phyloP scores from a whole-genome alignment of 2,113 vertebrate species.

The Dendropsophus ebraccatus region DNA sequence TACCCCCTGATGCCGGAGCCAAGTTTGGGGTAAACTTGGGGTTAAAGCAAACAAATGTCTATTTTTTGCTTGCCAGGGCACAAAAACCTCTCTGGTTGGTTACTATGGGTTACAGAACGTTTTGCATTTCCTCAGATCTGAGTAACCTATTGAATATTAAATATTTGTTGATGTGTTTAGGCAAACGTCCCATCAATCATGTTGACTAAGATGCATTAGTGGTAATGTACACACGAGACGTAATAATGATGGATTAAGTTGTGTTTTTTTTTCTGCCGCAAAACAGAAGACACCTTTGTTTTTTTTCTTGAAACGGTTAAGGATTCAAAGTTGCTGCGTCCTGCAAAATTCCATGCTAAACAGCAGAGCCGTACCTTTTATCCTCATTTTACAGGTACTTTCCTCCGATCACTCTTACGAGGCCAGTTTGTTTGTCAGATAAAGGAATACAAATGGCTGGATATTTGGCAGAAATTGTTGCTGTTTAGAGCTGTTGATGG shows the following conservation, averaged over 20 bases:
- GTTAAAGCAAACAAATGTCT: background rate
- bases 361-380: slow-evolving; percentile 29
- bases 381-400: slow-evolving; percentile 47
- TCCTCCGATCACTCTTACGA: slow-evolving; percentile 49
- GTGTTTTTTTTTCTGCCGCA: background rate
- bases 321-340: slow-evolving; percentile 46
- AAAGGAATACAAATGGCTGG: slow-evolving; percentile 51
- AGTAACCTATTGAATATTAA: slow-evolving; percentile 15
- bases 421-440: slow-evolving; percentile 53
- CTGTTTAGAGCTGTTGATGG: slow-evolving; percentile 32
- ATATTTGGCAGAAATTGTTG: slow-evolving; percentile 33
- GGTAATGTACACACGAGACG: slow-evolving; percentile 32
- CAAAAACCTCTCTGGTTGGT: background rate
- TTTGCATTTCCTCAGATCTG: background rate
- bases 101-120: background rate
- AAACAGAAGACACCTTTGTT: slow-evolving; percentile 10
- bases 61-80: background rate
- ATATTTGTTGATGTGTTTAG: slow-evolving; percentile 30
- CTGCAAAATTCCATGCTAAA: slow-evolving; percentile 32
- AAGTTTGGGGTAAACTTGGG: no score
- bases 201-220: slow-evolving; percentile 20
- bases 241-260: slow-evolving; percentile 31
- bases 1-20: no score
- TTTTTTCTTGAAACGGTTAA: slow-evolving; percentile 12
- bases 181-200: slow-evolving; percentile 21